Conservation (phyloP, 30 jellyfish, hydroid and myxozoan species). For the Chrysaora quinquecirrha region DNA sequence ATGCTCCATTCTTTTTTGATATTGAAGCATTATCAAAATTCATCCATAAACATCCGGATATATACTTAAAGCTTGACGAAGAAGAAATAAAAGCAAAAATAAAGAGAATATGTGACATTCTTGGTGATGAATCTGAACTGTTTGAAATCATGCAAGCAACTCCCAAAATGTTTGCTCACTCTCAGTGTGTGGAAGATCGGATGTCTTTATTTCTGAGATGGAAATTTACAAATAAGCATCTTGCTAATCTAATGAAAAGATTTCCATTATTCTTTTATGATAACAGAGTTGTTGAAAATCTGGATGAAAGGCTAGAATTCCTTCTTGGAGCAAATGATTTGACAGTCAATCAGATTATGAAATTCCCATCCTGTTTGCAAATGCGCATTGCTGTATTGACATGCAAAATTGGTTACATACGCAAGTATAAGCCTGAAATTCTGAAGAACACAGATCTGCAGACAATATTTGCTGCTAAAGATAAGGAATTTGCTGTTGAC, state of each 20-base stretch:
- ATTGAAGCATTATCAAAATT: constrained; percentile 31
- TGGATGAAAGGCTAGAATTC: constrained; percentile 43
- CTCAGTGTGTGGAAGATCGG: constrained; percentile 32
- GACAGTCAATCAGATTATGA: constrained; percentile 35
- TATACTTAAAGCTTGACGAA: constrained; percentile 24
- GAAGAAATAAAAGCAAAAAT: constrained; percentile 23
- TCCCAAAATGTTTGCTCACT: constrained; percentile 37
- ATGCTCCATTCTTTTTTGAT: constrained; percentile 57
- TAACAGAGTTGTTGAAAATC: constrained; percentile 58
- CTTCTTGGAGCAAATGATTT: constrained; percentile 26
- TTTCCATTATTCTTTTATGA: constrained; percentile 46
- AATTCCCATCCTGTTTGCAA: constrained; percentile 58
- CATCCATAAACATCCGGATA: constrained; percentile 48
- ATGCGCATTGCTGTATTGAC: constrained; percentile 30
- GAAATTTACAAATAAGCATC: constrained; percentile 23
- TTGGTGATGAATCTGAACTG: constrained; percentile 45
- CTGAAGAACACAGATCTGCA: constrained; percentile 16
- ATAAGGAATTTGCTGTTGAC: constrained; percentile 18
- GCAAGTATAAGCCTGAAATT: constrained; percentile 24
- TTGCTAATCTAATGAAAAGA: constrained; percentile 36
- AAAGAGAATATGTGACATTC: background rate
- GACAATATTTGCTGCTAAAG: constrained; percentile 26
- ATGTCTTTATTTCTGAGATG: constrained; percentile 27
- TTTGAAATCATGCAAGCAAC: constrained; percentile 42
- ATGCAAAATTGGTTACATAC: constrained; percentile 56